Evolutionary conservation across 2,888 invertebrate species (phyloP).

Genomic region (Neuroscelio doddi): DNA sequence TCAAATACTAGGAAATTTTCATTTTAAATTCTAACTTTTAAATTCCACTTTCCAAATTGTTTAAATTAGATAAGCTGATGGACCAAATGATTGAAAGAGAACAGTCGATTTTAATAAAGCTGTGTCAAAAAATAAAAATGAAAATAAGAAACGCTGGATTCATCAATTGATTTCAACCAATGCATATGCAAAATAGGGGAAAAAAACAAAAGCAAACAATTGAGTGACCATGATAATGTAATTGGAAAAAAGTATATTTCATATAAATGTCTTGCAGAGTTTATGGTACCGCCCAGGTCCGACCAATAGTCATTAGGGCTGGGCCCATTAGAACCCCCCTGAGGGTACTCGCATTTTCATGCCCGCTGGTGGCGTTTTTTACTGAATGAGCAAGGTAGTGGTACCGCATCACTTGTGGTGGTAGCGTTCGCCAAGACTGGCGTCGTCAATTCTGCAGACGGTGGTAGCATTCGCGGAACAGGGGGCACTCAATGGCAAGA

Average conservation of each 20-base stretch:
- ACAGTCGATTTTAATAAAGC: too few species aligned
- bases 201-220: slow-evolving; percentile 35
- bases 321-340: slow-evolving; percentile 70
- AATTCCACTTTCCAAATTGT: too few species aligned
- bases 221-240: slow-evolving; percentile 45
- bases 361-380: slow-evolving; percentile 46
- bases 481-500: slow-evolving; percentile 10
- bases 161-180: slow-evolving; percentile 43
- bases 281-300: slow-evolving; percentile 70
- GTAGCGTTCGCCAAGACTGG: slow-evolving; percentile 17
- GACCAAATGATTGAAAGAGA: too few species aligned
- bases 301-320: slow-evolving; percentile 72
- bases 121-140: slow-evolving; percentile 57
- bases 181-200: slow-evolving; percentile 34
- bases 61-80: too few species aligned
- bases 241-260: slow-evolving; percentile 47
- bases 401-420: slow-evolving; percentile 19
- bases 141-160: slow-evolving; percentile 34
- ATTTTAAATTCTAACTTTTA: too few species aligned
- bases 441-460: slow-evolving; percentile 19
- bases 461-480: slow-evolving; percentile 22
- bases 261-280: slow-evolving; percentile 47
- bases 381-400: slow-evolving; percentile 22
- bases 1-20: too few species aligned
- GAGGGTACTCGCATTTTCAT: slow-evolving; percentile 62